Conservation (phyloP, 2,113 vertebrate species). For the Mormoops blainvillei region DNA sequence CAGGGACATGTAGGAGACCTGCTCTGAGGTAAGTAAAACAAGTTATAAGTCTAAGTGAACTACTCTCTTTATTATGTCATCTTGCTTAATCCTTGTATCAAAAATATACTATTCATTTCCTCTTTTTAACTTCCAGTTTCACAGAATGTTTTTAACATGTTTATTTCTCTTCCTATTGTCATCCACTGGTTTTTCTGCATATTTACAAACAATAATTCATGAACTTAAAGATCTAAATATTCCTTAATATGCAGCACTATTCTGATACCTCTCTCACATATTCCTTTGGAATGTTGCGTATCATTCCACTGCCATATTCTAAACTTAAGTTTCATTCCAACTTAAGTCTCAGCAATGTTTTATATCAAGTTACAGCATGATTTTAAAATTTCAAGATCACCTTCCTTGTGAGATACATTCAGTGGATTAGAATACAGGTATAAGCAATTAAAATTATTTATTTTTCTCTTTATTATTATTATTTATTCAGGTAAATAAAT, state of each 20-base stretch:
- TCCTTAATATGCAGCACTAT: not conserved
- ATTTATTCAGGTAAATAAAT: not conserved
- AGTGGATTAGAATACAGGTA: not conserved
- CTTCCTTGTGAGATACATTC: not conserved
- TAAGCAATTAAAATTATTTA: not conserved
- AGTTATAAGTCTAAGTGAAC: not conserved
- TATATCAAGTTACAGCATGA: not conserved
- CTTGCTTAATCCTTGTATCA: not conserved
- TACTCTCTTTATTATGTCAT: not conserved
- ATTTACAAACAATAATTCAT: not conserved
- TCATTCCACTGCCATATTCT: not conserved
- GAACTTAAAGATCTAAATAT: not conserved
- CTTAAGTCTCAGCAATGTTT: not conserved
- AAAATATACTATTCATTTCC: not conserved
- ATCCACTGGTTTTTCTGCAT: not conserved
- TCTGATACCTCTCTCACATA: not conserved
- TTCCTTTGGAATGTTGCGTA: not conserved
- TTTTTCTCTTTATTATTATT: not conserved
- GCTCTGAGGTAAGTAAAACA: not conserved
- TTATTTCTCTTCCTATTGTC: not conserved
- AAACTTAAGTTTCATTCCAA: not conserved
- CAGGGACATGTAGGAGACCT: not conserved
- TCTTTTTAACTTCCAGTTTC: not conserved
- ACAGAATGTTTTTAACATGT: not conserved
- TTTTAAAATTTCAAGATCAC: not conserved